Evolutionary conservation across 37 sponge, comb jelly and placozoan genomes (phyloP), one percentile per base, ranked within the genome.

Genomic region (Cliona cf. orientalis): DNA sequence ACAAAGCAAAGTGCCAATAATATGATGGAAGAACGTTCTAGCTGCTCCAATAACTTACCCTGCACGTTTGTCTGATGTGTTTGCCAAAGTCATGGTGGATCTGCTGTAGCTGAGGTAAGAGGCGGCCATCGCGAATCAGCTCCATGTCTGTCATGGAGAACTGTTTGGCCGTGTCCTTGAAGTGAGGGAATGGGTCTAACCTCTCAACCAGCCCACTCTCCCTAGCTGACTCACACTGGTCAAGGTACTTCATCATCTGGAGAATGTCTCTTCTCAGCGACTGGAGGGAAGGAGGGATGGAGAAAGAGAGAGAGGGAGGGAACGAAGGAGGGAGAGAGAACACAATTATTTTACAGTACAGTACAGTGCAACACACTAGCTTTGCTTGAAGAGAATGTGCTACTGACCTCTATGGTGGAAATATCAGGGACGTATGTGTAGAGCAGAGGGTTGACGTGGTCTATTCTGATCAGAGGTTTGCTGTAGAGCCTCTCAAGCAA

Each of bases 111-210:
- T 89, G 79, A 19, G 78, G 71, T 40, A 97, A 66, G 41, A 97
- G 84, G 5, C 3, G 39, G 12, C 93, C 97, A 3, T 71, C 61
- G 55, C 82, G 83, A 14, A 91, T 58, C 11, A 83, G 80, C 53
- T 68, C 59, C 31, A 97, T 58, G 69, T 97, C 95, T 26, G 57
- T 56, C 22, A 97, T 58, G 26, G 95, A 86, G 82, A 89, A 94
- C 75, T 86, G n/a, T 25, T 83, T 59, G 39, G 83, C 58, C 39
- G 57, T 79, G 42, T 94, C 95, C 75, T 85, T 92, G 14, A 81
- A 59, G 46, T 86, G 46, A 41, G 67, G 66, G 49, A 49, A 72
- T 26, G 21, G 11, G 42, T 76, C 34, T 37, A 93, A 78, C 69
- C 76, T 45, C 22, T 80, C 65, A n/a, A 90, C 71, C 21, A 96